phyloP scores from a whole-genome alignment of 2,113 vertebrate species.

The Picathartes gymnocephalus region DNA sequence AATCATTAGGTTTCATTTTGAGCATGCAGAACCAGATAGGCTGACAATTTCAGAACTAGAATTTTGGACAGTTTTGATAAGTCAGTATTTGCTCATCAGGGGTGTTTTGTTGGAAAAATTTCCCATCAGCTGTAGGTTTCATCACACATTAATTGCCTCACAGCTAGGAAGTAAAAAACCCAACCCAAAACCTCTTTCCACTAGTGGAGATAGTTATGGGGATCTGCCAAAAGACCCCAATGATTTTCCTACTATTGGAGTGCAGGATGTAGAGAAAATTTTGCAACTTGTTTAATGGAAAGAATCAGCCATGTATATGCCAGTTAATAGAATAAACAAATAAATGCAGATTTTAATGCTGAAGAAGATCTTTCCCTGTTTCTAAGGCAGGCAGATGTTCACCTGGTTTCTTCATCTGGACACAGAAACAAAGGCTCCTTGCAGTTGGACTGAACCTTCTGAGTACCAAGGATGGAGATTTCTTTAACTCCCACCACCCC shows the following conservation, averaged over 20 bases:
- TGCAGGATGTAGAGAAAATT: not conserved
- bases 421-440: not conserved
- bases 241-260: not conserved
- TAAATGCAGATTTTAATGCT: not conserved
- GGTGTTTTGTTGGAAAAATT: not conserved
- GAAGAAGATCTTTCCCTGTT: not conserved
- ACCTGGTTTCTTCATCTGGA: not conserved
- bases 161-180: not conserved
- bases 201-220: not conserved
- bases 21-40: not conserved
- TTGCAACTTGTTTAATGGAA: not conserved
- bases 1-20: not conserved
- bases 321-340: not conserved
- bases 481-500: not conserved
- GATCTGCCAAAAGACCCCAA: not conserved
- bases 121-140: not conserved
- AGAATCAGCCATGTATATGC: not conserved
- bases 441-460: not conserved
- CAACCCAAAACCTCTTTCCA: not conserved
- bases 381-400: not conserved
- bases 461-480: not conserved
- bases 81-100: not conserved
- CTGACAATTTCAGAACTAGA: not conserved
- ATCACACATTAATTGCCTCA: not conserved
- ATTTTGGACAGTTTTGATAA: not conserved